Percentiles rank a stretch among this genome's conserved stretches.
Evolutionary conservation across 2,113 vertebrate species (phyloP).

Genomic region (Datnioides undecimradiatus): DNA sequence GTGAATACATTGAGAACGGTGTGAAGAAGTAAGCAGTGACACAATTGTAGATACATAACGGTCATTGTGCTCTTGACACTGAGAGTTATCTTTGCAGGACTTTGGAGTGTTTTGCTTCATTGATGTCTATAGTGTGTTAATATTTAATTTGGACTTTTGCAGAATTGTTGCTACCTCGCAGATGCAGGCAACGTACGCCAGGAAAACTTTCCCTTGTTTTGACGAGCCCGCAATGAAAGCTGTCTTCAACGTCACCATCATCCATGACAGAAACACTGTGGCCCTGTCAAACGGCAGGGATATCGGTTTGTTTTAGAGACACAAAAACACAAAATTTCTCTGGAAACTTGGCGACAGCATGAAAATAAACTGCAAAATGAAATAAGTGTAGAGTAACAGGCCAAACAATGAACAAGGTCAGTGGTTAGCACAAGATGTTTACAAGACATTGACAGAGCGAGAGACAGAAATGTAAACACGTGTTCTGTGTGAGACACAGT

Average conservation of each 20-base stretch:
- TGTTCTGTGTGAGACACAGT: neutral
- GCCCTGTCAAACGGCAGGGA: constrained; percentile 91
- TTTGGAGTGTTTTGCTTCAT: neutral
- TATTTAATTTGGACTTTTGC: constrained; percentile 44
- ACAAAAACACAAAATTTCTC: neutral
- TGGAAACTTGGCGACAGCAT: neutral
- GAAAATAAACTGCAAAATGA: neutral
- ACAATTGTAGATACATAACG: neutral
- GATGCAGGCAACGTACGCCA: constrained; percentile 91
- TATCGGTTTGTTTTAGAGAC: constrained; percentile 46
- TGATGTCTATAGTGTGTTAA: constrained; percentile 13
- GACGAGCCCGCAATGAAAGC: constrained; percentile 97
- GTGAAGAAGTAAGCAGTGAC: constrained; percentile 83
- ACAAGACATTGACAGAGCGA: neutral
- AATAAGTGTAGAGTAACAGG: neutral
- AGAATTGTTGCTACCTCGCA: constrained; percentile 95
- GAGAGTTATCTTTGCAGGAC: neutral
- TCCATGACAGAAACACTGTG: constrained; percentile 60
- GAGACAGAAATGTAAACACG: neutral
- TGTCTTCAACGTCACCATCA: constrained; percentile 86
- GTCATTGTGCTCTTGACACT: neutral
- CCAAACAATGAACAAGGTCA: neutral
- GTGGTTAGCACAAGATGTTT: neutral
- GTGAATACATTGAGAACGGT: constrained; percentile 85
- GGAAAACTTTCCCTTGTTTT: constrained; percentile 96